Percentiles rank a stretch among this genome's conserved stretches.
phyloP scores from a whole-genome alignment of 1,140 invertebrate genomes.

The Cecropterus lyciades region DNA sequence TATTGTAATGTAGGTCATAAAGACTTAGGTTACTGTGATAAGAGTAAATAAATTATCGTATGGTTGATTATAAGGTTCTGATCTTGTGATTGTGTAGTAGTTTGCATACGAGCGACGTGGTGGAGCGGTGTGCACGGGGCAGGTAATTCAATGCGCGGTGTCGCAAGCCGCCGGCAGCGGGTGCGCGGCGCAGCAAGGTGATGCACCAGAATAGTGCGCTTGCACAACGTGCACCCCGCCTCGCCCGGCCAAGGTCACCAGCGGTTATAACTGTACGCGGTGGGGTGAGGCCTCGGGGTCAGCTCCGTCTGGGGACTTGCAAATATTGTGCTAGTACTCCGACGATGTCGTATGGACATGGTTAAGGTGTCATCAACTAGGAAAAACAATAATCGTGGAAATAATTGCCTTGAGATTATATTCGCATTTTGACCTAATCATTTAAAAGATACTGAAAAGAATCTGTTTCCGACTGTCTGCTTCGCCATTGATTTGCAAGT shows the following conservation, averaged over 20 bases:
- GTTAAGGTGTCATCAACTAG: no score
- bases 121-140: background rate
- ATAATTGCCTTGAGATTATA: no score
- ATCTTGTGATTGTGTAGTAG: background rate
- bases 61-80: background rate
- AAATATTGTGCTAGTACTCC: no score
- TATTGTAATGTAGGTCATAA: no score
- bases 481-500: background rate
- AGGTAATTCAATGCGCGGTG: conserved; percentile 27
- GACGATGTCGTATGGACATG: no score
- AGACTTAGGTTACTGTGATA: no score
- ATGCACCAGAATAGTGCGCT: conserved; percentile 58
- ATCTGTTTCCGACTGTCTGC: background rate
- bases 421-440: no score
- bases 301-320: conserved; percentile 7
- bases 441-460: background rate
- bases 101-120: background rate
- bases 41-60: no score
- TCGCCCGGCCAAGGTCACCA: conserved; percentile 42
- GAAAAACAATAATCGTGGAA: no score
- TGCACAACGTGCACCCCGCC: conserved; percentile 47
- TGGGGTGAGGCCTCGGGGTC: conserved; percentile 18
- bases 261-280: conserved; percentile 42
- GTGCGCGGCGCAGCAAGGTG: conserved; percentile 52
- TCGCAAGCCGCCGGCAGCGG: conserved; percentile 31